Evolutionary conservation across 2,113 vertebrate species (phyloP), one percentile per base, ranked within the genome.

Genomic region (Pomatorhinus ruficollis): DNA sequence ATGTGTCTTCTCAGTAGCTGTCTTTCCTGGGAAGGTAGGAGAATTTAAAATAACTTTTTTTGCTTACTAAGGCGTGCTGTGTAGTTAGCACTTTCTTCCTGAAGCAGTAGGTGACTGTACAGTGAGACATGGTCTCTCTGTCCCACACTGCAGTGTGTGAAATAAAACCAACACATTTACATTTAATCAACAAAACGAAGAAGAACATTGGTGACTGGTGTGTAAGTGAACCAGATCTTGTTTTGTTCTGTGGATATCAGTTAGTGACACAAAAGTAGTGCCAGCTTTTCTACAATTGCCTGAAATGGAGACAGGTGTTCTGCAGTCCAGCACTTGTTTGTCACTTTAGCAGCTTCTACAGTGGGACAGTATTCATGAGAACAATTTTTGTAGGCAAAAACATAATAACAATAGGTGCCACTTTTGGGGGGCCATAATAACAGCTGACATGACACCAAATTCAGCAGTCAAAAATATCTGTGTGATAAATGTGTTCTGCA

Each of bases 151-250:
- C 56, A 15, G 24, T 22, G 16, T 42, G 63, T 5, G 5, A 85
- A 57, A 53, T 86, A 68, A 85, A 92, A 4, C 31, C 31, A 27
- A 37, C 11, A 1, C 3, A 5, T 42, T 57, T 66, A 31, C 30
- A 49, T 71, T 54, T 87, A 72, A 44, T 27, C 47, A 61, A 23
- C 21, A 74, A 47, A 82, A 42, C 19, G 31, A 63, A 52, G 49
- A 75, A 5, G 5, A 68, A 6, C 4, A 0, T 42, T 0, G 0
- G 44, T 94, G 59, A 30, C n/a, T 61, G 50, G 31, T 53, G 23
- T 39, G 47, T 61, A 49, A 40, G 28, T 39, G 35, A 89, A 44
- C 5, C 54, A 66, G 24, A 53, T 35, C 66, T 17, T 33, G 53
- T 79, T 85, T 57, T 77, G 57, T 91, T 75, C 28, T 71, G 22